Conservation (phyloP, 1,140 invertebrate species). For the Thalassaphorura encarpata region DNA sequence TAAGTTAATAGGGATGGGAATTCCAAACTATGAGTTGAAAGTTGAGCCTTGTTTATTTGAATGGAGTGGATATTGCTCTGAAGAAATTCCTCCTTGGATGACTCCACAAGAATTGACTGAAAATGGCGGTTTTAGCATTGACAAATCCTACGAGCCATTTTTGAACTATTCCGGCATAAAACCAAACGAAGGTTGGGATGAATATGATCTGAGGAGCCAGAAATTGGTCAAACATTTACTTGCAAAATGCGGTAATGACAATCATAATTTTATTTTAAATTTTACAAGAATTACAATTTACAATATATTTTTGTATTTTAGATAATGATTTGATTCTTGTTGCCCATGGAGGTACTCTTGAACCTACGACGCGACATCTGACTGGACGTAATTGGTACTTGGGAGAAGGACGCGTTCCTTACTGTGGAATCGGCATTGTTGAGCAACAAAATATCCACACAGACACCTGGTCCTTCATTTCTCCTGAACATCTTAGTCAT, state of each 20-base stretch:
- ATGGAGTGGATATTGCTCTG: conserved; percentile 81
- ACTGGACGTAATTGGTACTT: conserved; percentile 50
- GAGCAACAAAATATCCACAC: no score
- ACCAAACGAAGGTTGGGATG: conserved; percentile 51
- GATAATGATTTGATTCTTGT: conserved; percentile 59
- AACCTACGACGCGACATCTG: conserved; percentile 66
- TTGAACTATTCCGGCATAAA: conserved; percentile 47
- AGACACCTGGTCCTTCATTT: no score
- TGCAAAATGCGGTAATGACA: conserved; percentile 11
- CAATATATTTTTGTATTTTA: neutral
- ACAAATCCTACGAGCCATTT: conserved; percentile 55
- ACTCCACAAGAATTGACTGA: conserved; percentile 55
- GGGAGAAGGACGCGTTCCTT: conserved; percentile 64
- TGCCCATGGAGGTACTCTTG: conserved; percentile 75
- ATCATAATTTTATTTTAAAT: no score
- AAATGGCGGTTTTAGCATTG: conserved; percentile 67
- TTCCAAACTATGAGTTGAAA: conserved; percentile 43
- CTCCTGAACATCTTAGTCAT: no score
- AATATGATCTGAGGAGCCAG: conserved; percentile 57
- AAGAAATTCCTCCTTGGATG: conserved; percentile 68
- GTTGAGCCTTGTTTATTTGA: conserved; percentile 86
- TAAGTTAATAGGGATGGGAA: conserved; percentile 41
- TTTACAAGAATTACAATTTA: conserved; percentile 1
- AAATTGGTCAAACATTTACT: conserved; percentile 39
- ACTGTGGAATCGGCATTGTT: conserved; percentile 60